Base-by-base conservation (phyloP, 1,140 invertebrate species). In the Bombus superbus region DNA sequence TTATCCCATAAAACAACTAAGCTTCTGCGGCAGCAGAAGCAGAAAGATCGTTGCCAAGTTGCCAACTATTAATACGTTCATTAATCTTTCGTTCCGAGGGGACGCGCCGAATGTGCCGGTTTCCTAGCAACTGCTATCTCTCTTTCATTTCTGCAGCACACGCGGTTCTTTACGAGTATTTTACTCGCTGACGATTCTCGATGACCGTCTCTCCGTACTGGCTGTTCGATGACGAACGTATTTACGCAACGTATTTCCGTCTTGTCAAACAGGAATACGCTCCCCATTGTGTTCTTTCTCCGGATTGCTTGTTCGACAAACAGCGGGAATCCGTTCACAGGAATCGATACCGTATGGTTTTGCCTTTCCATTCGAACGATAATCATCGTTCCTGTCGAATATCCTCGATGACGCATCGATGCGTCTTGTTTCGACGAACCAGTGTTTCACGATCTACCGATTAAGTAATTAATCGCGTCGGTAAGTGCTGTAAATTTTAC, bases 21-120 rank as follows among this genome's bases (percentile, higher is more conserved):
- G 53, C 3, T 84, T 62, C 59, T 71, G 15, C 75, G 22, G 22
- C 57, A 6, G 13, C 42, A 6, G n/a, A 47, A 18, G 22, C 64
- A n/a, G 66, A 64, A 72, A 78, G 73, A 66, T 85, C 81, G 69
- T n/a, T 57, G 35, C 38, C 47, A 66, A 53, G 81, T 64, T 81
- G 47, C 62, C 68, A 64, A 25, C 69, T 69, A 68, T 81, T 77
- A 69, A 75, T 81, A 86, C 84, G 71, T 89, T 86, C 84, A 72
- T 89, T 89, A 83, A 89, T 86, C 87, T 83, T 80, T 66, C 57
- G 11, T 86, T 82, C 79, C 38, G 47, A 10, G 11, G 40, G 79
- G 77, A 40, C 25, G 15, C 10, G 8, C 78, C 32, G 66, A 66
- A 82, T 15, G 80, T 73, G 42, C 2, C 18, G 15, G 25, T 74